phyloP scores from a whole-genome alignment of 2,888 invertebrate species.

The Erannis defoliaria region DNA sequence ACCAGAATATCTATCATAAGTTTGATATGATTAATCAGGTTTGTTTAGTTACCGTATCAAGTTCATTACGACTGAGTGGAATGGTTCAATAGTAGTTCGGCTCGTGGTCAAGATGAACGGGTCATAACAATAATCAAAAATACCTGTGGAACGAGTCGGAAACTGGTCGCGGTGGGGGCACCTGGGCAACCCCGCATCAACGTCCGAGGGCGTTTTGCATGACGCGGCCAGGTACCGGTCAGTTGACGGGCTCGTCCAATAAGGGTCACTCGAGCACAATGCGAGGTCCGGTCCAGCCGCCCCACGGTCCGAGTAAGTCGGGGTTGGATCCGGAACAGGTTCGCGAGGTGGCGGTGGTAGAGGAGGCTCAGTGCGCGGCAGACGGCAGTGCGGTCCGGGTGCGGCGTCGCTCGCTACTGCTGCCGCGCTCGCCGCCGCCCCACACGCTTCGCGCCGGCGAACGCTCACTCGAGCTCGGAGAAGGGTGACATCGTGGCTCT shows the following conservation, averaged over 20 bases:
- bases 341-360: constrained; percentile 45
- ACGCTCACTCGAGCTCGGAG: constrained; percentile 69
- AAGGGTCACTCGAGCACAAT: constrained; percentile 81
- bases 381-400: constrained; percentile 80
- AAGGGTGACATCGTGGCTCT: constrained; percentile 81
- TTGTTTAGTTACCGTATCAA: constrained; percentile 34
- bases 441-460: constrained; percentile 58
- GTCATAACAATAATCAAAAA: constrained; percentile 60
- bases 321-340: constrained; percentile 66
- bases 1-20: constrained; percentile 14
- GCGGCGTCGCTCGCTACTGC: constrained; percentile 81
- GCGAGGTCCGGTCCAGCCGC: constrained; percentile 53
- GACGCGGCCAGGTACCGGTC: constrained; percentile 74
- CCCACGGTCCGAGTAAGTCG: constrained; percentile 48
- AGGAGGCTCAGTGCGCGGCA: constrained; percentile 58
- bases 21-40: constrained; percentile 40
- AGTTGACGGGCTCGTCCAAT: constrained; percentile 68
- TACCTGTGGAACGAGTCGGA: constrained; percentile 78
- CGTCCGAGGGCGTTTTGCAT: constrained; percentile 78
- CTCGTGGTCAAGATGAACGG: constrained; percentile 56
- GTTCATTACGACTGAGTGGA: constrained; percentile 46
- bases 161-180: constrained; percentile 74
- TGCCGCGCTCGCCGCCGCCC: constrained; percentile 59
- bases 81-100: constrained; percentile 58
- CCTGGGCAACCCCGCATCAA: constrained; percentile 76